Conservation (phyloP, 2,888 invertebrate genomes). For the Ennomos quercinarius region DNA sequence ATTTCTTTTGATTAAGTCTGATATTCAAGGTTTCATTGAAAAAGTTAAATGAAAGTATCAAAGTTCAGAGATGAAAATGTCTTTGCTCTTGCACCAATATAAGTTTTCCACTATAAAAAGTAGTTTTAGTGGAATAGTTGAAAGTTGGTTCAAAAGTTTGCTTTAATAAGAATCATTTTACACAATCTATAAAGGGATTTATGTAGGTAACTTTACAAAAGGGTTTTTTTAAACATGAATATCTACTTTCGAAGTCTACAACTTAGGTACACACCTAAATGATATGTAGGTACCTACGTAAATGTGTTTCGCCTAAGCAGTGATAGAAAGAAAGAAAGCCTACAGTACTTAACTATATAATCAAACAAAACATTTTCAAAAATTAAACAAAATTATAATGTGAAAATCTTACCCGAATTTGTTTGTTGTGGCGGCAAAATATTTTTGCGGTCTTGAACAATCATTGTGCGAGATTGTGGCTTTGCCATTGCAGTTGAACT, state of each 20-base stretch:
- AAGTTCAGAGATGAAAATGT: conserved; percentile 24
- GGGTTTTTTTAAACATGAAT: too few species aligned
- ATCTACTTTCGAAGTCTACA: too few species aligned
- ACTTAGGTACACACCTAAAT: too few species aligned
- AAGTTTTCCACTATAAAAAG: conserved; percentile 11
- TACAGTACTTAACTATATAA: too few species aligned
- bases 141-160: not conserved
- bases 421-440: conserved; percentile 7
- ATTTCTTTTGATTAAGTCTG: not conserved
- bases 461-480: conserved; percentile 4
- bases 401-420: conserved; percentile 5
- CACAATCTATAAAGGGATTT: not conserved
- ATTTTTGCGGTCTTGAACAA: conserved; percentile 14
- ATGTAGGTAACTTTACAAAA: too few species aligned
- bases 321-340: too few species aligned
- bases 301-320: too few species aligned
- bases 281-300: too few species aligned
- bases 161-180: not conserved
- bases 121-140: conserved; percentile 13
- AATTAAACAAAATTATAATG: not conserved
- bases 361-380: not conserved
- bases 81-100: conserved; percentile 16
- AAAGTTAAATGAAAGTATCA: conserved; percentile 19
- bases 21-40: conserved; percentile 11
- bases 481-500: conserved; percentile 18